Base-by-base conservation (phyloP, 2,797 vertebrate genomes). In the Acrocephalus scirpaceus region DNA sequence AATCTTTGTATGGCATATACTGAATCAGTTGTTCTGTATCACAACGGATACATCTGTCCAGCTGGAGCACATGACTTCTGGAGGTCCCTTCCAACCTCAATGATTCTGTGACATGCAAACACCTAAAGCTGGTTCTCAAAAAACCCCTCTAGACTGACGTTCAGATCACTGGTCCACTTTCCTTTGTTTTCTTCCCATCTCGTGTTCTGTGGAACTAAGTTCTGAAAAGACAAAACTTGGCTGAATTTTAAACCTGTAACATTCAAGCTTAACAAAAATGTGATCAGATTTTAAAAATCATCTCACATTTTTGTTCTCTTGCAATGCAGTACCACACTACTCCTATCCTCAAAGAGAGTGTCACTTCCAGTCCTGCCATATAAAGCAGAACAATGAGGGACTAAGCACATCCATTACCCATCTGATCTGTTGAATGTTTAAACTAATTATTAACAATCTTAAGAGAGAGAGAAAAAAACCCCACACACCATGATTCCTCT, bases 381-480 rank as follows among this genome's bases (percentile, higher is more conserved):
- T n/a, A 83, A 93, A 80, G 38, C 8, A 62, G 57, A 74, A 88
- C 47, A 93, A 62, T 69, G 54, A 92, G n/a, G 13, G 16, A 34
- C 57, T 83, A 36, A 26, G 64, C 11, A 50, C 7, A 27, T 80
- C 65, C 80, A 69, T 92, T 86, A 84, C 20, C 13, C 47, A 84
- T 19, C 18, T 96, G 73, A 95, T 88, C 73, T 94, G 64, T 88
- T 95, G 86, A 96, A 75, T 58, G 81, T 88, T 83, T 94, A 93
- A 90, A 90, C 45, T 48, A 93, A 95, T 94, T 90, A 90, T 83
- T 86, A 82, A 7, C 73, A 94, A 90, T 25, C 72, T 96, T 96
- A 84, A 88, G 40, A 93, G 53, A 76, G 29, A 61, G 5, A 9
- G 5, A 25, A 26, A 74, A 27, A 36, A 20, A 11, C 0, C 2